Percentiles rank a stretch among this genome's conserved stretches.
These are phyloP conservation scores for Volucella zonaria DNA, from an alignment of 2,888 invertebrate species.

Conservation along the genomic window DNA sequence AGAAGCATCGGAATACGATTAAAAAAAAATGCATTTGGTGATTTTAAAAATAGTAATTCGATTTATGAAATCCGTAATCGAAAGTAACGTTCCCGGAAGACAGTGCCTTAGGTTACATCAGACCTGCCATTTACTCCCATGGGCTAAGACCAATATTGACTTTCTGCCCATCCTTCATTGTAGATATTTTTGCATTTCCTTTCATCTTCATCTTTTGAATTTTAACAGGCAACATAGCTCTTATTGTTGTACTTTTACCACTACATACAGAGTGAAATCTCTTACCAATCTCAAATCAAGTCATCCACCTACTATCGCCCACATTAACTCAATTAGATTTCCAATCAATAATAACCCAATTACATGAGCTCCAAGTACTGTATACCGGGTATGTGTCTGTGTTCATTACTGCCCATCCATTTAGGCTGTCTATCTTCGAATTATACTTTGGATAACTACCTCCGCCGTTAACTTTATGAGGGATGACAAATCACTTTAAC, in stretches of 20 bases:
- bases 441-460: neutral
- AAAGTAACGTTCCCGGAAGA: no score
- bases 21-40: no score
- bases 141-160: no score
- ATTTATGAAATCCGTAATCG: no score
- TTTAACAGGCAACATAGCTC: no score
- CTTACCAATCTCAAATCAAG: neutral
- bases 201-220: neutral
- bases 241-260: neutral
- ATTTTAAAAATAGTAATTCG: no score
- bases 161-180: no score
- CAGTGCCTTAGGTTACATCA: no score
- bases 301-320: constrained; percentile 27
- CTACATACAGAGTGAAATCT: neutral
- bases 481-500: constrained; percentile 54
- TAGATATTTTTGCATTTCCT: no score
- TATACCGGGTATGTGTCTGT: neutral
- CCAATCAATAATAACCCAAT: constrained; percentile 61
- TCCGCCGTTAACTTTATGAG: constrained; percentile 12
- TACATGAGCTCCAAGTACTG: constrained; percentile 26
- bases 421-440: neutral
- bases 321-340: constrained; percentile 47
- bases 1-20: no score
- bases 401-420: neutral
- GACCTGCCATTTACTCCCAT: no score